A percentile compares a stretch with the other conserved stretches of the same genome.
These are phyloP conservation scores for Diachrysia chrysitis DNA, from an alignment of 2,888 invertebrate genomes.

Conservation along the genomic window DNA sequence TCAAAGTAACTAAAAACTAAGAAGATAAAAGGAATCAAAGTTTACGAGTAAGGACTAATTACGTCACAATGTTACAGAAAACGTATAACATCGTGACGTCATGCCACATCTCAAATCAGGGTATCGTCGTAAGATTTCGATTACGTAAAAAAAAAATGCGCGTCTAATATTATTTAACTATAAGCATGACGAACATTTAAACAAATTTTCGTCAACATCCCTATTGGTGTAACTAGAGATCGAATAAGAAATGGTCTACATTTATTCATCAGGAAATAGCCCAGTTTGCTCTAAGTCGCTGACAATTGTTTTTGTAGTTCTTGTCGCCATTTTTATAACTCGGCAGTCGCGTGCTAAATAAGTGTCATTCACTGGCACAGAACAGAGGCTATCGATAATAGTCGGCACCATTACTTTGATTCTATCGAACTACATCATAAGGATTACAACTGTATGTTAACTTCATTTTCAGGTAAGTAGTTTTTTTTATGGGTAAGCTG, in stretches of 20 bases:
- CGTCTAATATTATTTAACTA: too few relatives aligned
- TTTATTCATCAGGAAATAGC: neutral
- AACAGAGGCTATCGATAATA: slow-evolving; percentile 13
- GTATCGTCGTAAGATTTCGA: too few relatives aligned
- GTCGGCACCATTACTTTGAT: neutral
- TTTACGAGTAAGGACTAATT: too few relatives aligned
- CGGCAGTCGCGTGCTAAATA: slow-evolving; percentile 29
- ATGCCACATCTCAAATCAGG: too few relatives aligned
- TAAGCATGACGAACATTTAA: too few relatives aligned
- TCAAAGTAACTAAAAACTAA: too few relatives aligned
- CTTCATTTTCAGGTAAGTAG: neutral
- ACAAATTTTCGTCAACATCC: too few relatives aligned
- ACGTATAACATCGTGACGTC: too few relatives aligned
- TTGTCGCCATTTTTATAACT: slow-evolving; percentile 18
- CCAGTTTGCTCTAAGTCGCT: neutral
- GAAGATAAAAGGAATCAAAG: too few relatives aligned
- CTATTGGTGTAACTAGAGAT: neutral
- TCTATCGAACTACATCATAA: neutral
- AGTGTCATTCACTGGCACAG: slow-evolving; percentile 33
- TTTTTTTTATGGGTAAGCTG: neutral
- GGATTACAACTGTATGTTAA: neutral
- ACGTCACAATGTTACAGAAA: too few relatives aligned
- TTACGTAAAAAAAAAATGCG: too few relatives aligned
- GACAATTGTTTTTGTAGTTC: slow-evolving; percentile 10
- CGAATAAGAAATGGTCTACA: neutral